Conservation (phyloP, 2,797 vertebrate species). For the Nyctibius grandis region DNA sequence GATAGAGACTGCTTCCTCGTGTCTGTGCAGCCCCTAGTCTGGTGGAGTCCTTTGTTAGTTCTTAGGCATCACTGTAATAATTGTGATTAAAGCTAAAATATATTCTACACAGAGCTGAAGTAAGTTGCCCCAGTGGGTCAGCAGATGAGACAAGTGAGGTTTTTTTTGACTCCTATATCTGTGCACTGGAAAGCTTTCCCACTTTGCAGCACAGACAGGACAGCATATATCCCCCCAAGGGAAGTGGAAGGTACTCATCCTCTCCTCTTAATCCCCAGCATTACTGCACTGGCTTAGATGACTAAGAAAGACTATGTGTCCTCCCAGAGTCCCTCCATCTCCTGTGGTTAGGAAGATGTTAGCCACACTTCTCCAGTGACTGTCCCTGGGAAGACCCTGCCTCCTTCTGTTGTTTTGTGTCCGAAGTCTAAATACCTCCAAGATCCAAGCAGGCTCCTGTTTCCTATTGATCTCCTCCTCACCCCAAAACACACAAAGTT, state of each 20-base stretch:
- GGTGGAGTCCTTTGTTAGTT: neutral
- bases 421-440: neutral
- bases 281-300: neutral
- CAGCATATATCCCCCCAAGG: neutral
- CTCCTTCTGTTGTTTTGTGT: neutral
- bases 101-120: neutral
- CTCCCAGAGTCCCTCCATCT: neutral
- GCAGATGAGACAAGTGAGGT: neutral
- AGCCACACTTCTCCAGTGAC: neutral
- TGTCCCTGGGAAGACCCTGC: neutral
- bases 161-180: neutral
- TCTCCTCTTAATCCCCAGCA: neutral
- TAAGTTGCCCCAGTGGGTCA: neutral
- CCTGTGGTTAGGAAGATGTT: neutral
- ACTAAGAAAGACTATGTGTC: neutral
- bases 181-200: neutral
- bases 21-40: neutral
- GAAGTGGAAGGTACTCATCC: neutral
- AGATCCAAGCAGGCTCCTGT: neutral
- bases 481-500: neutral
- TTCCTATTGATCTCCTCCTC: neutral
- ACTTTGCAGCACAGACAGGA: neutral
- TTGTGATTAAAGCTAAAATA: neutral
- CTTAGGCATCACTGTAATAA: neutral
- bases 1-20: neutral